Evolutionary conservation across 1,140 invertebrate genomes (phyloP).

Genomic region (Maconellicoccus hirsutus): DNA sequence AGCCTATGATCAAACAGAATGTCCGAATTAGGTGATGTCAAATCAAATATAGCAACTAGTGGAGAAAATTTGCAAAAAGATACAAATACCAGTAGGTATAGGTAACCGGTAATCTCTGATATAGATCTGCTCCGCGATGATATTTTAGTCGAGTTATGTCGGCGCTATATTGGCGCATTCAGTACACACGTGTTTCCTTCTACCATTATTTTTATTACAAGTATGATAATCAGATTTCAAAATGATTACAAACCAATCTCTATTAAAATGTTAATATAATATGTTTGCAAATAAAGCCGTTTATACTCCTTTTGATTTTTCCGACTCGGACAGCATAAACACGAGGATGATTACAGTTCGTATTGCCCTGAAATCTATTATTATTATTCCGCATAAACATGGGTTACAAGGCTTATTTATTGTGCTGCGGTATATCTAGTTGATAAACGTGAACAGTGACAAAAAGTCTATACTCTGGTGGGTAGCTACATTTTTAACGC

Average conservation of each 20-base stretch:
- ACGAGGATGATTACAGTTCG: slow-evolving; percentile 2
- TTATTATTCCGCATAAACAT: neutral
- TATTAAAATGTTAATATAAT: slow-evolving; percentile 21
- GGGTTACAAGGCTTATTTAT: neutral
- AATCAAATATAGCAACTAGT: too few species aligned
- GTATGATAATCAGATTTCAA: slow-evolving; percentile 14
- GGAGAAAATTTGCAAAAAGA: too few species aligned
- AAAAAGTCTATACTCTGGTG: neutral
- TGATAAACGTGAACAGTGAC: slow-evolving; percentile 3
- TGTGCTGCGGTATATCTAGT: neutral
- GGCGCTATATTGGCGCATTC: too few species aligned
- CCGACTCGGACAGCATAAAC: slow-evolving; percentile 15
- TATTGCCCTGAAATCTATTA: neutral
- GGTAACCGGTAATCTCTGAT: too few species aligned
- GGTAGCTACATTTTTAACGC: neutral
- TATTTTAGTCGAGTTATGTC: too few species aligned
- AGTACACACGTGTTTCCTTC: slow-evolving; percentile 7
- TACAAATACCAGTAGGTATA: too few species aligned
- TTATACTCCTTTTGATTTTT: slow-evolving; percentile 18
- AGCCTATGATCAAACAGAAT: too few species aligned
- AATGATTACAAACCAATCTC: slow-evolving; percentile 20
- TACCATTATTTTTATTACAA: neutral
- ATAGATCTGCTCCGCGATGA: too few species aligned
- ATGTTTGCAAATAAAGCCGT: slow-evolving; percentile 19
- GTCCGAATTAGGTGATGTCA: too few species aligned